Conservation (phyloP, 2,113 vertebrate species). For the Amphiprion ocellaris region DNA sequence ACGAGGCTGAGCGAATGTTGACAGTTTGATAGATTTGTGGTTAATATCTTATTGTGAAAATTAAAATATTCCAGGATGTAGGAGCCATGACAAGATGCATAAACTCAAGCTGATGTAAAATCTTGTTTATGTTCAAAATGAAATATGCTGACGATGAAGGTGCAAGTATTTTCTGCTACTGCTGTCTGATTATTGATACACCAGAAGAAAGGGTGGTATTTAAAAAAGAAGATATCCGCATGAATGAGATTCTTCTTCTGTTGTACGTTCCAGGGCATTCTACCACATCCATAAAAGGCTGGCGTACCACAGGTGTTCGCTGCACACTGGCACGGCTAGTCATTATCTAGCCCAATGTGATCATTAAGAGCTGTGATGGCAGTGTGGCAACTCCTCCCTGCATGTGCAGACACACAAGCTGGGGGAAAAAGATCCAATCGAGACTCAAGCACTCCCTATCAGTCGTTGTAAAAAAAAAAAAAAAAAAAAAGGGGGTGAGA, state of each 20-base stretch:
- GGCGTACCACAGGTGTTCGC: constrained; percentile 76
- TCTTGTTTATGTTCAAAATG: constrained; percentile 38
- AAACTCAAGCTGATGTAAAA: background rate
- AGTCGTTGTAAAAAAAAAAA: constrained; percentile 34
- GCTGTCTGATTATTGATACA: constrained; percentile 9
- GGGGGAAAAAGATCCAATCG: constrained; percentile 38
- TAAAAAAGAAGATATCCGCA: constrained; percentile 16
- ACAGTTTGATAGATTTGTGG: constrained; percentile 12
- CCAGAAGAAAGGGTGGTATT: background rate
- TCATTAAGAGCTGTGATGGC: constrained; percentile 76
- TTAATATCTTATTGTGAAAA: constrained; percentile 10
- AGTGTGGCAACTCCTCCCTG: constrained; percentile 63
- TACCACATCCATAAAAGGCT: constrained; percentile 68
- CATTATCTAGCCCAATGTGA: constrained; percentile 79
- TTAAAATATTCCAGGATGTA: constrained; percentile 19
- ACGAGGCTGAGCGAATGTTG: background rate
- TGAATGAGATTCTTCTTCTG: constrained; percentile 63
- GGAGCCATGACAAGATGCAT: too few species aligned
- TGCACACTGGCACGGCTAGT: constrained; percentile 69
- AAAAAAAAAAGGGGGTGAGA: constrained; percentile 38
- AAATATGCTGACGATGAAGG: background rate
- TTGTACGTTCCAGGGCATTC: constrained; percentile 60
- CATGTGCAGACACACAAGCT: constrained; percentile 28
- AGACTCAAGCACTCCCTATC: constrained; percentile 61
- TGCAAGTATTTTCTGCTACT: constrained; percentile 1